Conservation (phyloP, 2,113 vertebrate genomes). For the Phoenicopterus ruber region DNA sequence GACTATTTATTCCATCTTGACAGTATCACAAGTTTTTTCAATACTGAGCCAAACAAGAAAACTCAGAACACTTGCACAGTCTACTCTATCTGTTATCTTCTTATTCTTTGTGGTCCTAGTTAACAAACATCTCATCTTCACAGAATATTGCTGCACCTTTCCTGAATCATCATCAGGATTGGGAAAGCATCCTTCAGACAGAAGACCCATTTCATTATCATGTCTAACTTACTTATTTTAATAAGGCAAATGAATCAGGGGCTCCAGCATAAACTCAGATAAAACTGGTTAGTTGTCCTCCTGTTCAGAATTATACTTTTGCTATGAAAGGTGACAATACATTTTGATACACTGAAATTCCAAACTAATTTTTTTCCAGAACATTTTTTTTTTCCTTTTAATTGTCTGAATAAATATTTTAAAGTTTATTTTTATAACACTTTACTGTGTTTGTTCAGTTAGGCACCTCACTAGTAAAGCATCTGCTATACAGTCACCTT, state of each 20-base stretch:
- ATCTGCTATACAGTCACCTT: conserved; percentile 6
- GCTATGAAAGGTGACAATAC: neutral
- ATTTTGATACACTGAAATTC: neutral
- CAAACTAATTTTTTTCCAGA: neutral
- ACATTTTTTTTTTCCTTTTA: neutral
- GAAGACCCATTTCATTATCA: neutral
- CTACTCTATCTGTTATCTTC: neutral
- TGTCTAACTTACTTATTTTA: neutral
- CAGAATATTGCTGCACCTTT: neutral
- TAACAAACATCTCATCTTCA: neutral
- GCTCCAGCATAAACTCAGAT: neutral
- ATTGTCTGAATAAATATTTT: neutral
- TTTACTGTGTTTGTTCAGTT: neutral
- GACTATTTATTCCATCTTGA: neutral
- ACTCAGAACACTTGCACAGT: neutral
- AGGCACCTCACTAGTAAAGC: neutral
- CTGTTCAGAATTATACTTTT: neutral
- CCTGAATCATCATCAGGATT: neutral
- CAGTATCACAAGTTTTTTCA: neutral
- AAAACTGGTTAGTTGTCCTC: neutral
- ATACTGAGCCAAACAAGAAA: neutral
- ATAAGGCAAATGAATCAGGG: neutral
- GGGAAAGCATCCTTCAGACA: neutral
- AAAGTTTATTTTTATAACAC: neutral
- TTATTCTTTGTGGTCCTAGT: neutral